These are phyloP conservation scores for Drosophila micromelanica DNA, from an alignment of 1,140 invertebrate species.

Conservation along the genomic window DNA sequence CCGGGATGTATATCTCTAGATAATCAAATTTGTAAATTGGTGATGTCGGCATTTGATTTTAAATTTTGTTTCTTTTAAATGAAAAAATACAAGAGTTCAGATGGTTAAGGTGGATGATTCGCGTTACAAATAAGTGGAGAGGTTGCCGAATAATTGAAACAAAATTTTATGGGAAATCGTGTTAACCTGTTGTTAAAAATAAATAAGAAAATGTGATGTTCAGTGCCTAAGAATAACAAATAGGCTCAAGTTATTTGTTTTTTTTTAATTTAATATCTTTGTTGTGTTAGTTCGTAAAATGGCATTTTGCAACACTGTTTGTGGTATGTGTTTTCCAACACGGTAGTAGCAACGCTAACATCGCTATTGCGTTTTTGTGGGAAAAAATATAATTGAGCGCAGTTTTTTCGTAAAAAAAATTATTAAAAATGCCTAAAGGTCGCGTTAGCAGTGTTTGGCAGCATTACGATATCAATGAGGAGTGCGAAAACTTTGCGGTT, in stretches of 20 bases:
- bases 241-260: background rate
- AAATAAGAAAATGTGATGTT: background rate
- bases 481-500: slow-evolving; percentile 73
- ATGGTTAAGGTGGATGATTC: background rate
- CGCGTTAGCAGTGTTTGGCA: slow-evolving; percentile 68
- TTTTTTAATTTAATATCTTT: slow-evolving; percentile 3
- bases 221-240: background rate
- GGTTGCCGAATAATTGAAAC: background rate
- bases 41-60: background rate
- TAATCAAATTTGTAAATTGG: background rate
- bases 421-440: slow-evolving; percentile 63
- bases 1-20: background rate
- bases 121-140: background rate
- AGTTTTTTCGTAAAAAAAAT: slow-evolving; percentile 29
- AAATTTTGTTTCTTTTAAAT: background rate
- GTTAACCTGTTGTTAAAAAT: background rate
- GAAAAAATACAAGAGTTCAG: background rate
- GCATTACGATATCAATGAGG: slow-evolving; percentile 72
- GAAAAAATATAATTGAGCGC: slow-evolving; percentile 43
- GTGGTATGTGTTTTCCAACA: slow-evolving; percentile 38
- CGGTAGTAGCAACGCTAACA: slow-evolving; percentile 62
- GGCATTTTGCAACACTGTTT: slow-evolving; percentile 40
- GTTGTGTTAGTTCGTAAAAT: slow-evolving; percentile 1
- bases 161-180: background rate
- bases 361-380: slow-evolving; percentile 55